Evolutionary conservation across 2,113 vertebrate species (phyloP).

Genomic region (Gavia stellata): DNA sequence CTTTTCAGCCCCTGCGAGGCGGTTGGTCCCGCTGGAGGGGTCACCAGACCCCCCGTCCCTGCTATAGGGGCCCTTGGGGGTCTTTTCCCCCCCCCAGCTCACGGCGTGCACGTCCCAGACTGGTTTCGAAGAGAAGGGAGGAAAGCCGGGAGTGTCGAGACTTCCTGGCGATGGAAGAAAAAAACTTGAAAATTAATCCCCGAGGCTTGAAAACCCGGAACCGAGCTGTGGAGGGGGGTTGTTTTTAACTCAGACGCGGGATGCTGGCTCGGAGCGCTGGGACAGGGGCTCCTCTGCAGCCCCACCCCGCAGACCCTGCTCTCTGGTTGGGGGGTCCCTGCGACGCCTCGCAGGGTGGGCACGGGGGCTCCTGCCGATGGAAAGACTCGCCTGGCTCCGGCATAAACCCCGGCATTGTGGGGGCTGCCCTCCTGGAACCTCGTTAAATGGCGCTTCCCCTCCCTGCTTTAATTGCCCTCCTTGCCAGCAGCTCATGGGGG

Average conservation of each 20-base stretch:
- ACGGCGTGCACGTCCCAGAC: not conserved
- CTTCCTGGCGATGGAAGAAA: conserved; percentile 6
- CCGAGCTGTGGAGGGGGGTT: not conserved
- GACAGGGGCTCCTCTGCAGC: not conserved
- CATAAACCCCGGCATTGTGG: not conserved
- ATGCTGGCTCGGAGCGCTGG: not conserved
- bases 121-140: not conserved
- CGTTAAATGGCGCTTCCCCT: not conserved
- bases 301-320: not conserved
- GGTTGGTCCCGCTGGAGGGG: not conserved
- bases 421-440: not conserved
- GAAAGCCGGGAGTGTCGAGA: not conserved
- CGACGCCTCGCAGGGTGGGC: accelerated
- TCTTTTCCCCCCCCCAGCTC: not conserved
- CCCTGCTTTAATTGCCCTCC: not conserved
- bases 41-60: not conserved
- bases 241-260: not conserved
- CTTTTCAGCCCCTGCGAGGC: not conserved
- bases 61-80: not conserved
- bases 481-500: not conserved
- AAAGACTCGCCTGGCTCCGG: not conserved
- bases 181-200: conserved; percentile 19
- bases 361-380: not conserved
- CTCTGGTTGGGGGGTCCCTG: not conserved
- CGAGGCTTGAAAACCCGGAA: not conserved